Conservation (phyloP, 2,113 vertebrate genomes). For the Puffinus mauretanicus region DNA sequence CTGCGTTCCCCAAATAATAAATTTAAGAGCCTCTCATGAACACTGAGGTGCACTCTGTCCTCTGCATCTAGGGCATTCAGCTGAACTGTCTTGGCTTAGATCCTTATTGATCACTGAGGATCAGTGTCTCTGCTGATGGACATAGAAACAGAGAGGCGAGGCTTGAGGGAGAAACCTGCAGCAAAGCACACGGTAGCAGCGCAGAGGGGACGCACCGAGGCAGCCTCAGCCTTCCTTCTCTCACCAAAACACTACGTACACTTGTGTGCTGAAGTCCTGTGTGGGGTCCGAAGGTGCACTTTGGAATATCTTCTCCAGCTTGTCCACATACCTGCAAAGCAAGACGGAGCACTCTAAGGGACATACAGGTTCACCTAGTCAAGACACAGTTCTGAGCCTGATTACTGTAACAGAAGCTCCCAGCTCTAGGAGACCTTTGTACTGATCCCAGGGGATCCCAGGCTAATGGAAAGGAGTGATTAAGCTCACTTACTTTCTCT, state of each 20-base stretch:
- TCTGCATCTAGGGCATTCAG: neutral
- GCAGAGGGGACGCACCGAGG: neutral
- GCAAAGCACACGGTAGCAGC: neutral
- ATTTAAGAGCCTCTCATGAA: neutral
- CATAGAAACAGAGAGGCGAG: neutral
- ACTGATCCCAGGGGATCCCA: neutral
- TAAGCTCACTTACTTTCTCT: conserved; percentile 88
- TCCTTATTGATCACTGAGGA: neutral
- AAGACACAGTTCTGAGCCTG: neutral
- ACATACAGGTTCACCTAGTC: neutral
- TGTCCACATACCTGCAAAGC: conserved; percentile 88
- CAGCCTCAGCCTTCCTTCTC: neutral
- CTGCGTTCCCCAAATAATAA: neutral
- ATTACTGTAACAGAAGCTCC: neutral
- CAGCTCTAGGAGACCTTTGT: neutral
- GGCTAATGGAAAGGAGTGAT: neutral
- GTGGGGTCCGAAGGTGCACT: conserved; percentile 91
- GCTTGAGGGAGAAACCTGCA: neutral
- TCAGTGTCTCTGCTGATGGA: neutral
- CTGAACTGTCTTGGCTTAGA: neutral
- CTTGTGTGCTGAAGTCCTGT: conserved; percentile 98
- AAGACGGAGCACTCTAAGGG: neutral
- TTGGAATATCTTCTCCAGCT: conserved; percentile 93
- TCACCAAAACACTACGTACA: conserved; percentile 80
- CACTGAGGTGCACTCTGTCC: neutral